These are phyloP conservation scores for Epinotia bilunana DNA, from an alignment of 2,888 invertebrate genomes.

Conservation along the genomic window DNA sequence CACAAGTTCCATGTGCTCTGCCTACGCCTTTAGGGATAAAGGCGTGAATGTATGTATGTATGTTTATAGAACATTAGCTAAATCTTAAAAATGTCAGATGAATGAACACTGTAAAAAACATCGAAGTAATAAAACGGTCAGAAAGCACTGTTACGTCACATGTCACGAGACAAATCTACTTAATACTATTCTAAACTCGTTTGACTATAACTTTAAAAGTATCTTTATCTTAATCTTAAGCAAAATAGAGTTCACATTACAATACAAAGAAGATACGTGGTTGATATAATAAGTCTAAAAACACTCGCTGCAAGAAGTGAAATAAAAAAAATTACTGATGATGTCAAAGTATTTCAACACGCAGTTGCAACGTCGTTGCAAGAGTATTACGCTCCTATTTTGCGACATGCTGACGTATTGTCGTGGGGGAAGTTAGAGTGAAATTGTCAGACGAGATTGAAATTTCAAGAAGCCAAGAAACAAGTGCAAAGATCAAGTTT, in stretches of 20 bases:
- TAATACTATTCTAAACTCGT: neutral
- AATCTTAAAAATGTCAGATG: conserved; percentile 33
- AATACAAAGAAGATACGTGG: neutral
- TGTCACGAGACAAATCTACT: neutral
- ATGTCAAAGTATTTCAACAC: neutral
- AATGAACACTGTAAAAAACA: conserved; percentile 29
- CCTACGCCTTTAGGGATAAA: too few species aligned
- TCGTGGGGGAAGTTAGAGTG: neutral
- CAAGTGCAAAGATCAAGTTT: neutral
- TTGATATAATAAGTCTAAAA: neutral
- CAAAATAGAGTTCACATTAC: neutral
- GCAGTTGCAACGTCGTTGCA: neutral
- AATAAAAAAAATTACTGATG: neutral
- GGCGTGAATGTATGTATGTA: too few species aligned
- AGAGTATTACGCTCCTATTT: neutral
- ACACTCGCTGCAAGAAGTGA: neutral
- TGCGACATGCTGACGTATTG: neutral
- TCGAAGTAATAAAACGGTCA: conserved; percentile 29
- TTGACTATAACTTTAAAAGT: neutral
- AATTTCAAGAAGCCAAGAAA: neutral
- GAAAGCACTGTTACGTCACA: conserved; percentile 21
- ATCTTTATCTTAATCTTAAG: neutral
- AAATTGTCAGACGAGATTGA: neutral
- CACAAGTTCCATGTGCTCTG: too few species aligned
- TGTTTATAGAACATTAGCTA: conserved; percentile 42